phyloP scores from a whole-genome alignment of 2,888 invertebrate species.

The Tyria jacobaeae region DNA sequence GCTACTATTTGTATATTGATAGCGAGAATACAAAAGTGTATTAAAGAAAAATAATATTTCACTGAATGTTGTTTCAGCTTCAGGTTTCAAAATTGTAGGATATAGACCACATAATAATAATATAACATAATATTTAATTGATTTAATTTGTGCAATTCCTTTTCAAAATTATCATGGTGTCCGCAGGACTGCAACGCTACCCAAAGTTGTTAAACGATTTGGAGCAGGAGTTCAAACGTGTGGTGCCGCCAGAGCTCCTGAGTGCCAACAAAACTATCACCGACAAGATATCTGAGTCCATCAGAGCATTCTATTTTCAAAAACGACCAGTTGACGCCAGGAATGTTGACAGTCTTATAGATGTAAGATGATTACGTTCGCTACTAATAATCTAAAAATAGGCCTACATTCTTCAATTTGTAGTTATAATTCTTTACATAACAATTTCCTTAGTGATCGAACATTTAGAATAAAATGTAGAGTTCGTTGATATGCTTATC shows the following conservation, averaged over 20 bases:
- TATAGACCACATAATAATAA: too few species aligned
- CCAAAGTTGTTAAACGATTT: slow-evolving; percentile 85
- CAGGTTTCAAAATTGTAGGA: too few species aligned
- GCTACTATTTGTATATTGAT: too few species aligned
- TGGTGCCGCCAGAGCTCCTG: slow-evolving; percentile 85
- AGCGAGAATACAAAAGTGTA: too few species aligned
- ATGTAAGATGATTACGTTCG: slow-evolving; percentile 63
- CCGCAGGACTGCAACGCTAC: slow-evolving; percentile 85
- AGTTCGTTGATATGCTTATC: too few species aligned
- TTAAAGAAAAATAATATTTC: too few species aligned
- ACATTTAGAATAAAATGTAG: background rate
- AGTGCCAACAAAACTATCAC: slow-evolving; percentile 63
- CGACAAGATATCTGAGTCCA: slow-evolving; percentile 75
- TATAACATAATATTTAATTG: too few species aligned
- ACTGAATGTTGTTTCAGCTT: too few species aligned
- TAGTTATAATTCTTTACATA: too few species aligned
- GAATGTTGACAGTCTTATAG: slow-evolving; percentile 86
- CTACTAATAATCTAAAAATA: too few species aligned
- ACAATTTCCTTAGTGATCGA: background rate
- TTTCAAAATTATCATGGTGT: background rate
- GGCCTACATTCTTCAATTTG: too few species aligned
- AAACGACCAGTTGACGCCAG: slow-evolving; percentile 83
- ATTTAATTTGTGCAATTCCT: background rate
- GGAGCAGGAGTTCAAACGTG: slow-evolving; percentile 85
- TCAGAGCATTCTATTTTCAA: slow-evolving; percentile 87